Base-by-base conservation (phyloP, 2,113 vertebrate species). In the Condylura cristata region DNA sequence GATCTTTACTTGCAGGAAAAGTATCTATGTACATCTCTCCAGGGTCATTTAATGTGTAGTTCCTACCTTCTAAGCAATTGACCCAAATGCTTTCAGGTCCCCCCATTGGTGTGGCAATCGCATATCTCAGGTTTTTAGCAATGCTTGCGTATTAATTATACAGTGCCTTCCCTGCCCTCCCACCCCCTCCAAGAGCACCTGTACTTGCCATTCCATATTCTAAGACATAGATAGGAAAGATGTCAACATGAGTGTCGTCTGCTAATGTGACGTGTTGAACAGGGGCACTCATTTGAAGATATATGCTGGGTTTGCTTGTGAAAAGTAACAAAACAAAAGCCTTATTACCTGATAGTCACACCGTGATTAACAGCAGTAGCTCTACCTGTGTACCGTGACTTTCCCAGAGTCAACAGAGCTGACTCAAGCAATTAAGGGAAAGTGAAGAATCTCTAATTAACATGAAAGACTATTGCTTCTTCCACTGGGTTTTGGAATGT, bases 361-460 rank as follows among this genome's bases (percentile, higher is more conserved):
- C 87, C 65, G 9, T 85, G 65, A 86, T 94, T 34, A 68, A 75
- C 61, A 96, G 75, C 90, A 68, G 24, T 61, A 17, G 17, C 60
- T 61, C 60, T 61, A 26, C 28, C 60, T 61, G 60, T 61, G 60
- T 12, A 61, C 28, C 3, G 60, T 61, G 60, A 61, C 60, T 61
- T 10, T 28, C 60, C 12, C 26, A 12, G 60, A 61, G 78, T 91
- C 84, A 60, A 30, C 92, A 34, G 17, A 28, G 16, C 71, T 96
- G 96, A 96, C 87, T 93, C 71, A 90, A 8, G 63, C 81, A 93
- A 79, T 81, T 90, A 86, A 93, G 82, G 68, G 84, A 96, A 94
- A 91, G 87, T 78, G 71, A 96, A 93, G 94, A 93, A 97, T 96
- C 91, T 96, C 22, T 94, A 95, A 97, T 97, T 96, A 96, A 94